Percentiles rank a stretch among this genome's conserved stretches.
Evolutionary conservation across 2,888 invertebrate species (phyloP).

Genomic region (Drosophila antonietae): DNA sequence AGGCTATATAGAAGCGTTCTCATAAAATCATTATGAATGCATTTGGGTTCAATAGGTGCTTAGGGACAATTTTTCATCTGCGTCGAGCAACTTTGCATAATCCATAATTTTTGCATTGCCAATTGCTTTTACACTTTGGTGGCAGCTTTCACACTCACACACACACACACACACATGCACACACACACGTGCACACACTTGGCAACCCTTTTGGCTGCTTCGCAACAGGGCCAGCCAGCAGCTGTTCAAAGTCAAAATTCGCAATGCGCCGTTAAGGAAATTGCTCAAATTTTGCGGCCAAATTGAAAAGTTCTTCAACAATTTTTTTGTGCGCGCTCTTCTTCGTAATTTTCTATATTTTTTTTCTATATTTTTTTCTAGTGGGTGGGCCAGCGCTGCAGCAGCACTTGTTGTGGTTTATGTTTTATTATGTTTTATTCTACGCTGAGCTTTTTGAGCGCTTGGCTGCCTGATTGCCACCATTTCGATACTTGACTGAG

Average conservation of each 20-base stretch:
- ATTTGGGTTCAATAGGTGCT: conserved; percentile 24
- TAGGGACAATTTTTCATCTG: conserved; percentile 21
- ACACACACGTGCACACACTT: background rate
- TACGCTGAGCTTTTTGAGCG: conserved; percentile 33
- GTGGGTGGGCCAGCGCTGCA: conserved; percentile 16
- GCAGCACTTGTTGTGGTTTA: conserved; percentile 51
- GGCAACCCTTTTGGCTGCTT: background rate
- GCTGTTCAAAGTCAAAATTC: conserved; percentile 26
- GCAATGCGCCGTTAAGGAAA: conserved; percentile 47
- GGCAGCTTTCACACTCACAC: conserved; percentile 17
- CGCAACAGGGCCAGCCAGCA: background rate
- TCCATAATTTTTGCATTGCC: conserved; percentile 65
- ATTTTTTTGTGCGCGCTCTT: conserved; percentile 3
- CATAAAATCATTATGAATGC: conserved; percentile 14
- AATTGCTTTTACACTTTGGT: conserved; percentile 34
- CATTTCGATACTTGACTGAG: conserved; percentile 60
- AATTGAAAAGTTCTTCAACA: conserved; percentile 69
- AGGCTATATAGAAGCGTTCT: too few species aligned
- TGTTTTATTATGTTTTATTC: conserved; percentile 67
- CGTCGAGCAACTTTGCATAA: conserved; percentile 54
- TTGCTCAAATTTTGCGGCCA: conserved; percentile 65
- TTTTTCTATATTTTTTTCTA: conserved; percentile 5
- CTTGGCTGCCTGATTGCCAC: conserved; percentile 51
- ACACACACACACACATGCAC: background rate
- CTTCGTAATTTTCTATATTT: conserved; percentile 11